A percentile compares a stretch with the other conserved stretches of the same genome.
These are phyloP conservation scores for Podarcis raffonei DNA, from an alignment of 2,113 vertebrate species.

Conservation along the genomic window DNA sequence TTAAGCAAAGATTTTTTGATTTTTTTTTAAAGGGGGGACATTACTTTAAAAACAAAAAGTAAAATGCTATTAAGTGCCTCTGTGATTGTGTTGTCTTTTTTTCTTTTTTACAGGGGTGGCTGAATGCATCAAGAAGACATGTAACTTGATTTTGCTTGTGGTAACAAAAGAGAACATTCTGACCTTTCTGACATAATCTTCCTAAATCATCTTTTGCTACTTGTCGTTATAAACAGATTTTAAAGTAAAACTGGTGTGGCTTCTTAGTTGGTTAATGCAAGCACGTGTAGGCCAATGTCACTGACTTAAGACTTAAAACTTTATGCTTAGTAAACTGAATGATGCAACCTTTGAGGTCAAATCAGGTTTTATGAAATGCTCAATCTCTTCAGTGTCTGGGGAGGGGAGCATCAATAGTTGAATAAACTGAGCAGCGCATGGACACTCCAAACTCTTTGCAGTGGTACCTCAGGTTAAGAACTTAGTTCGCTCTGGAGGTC, in stretches of 20 bases:
- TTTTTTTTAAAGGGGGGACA: too few species aligned
- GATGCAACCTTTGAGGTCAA: neutral
- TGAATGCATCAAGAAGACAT: conserved; percentile 63
- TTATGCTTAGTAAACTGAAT: neutral
- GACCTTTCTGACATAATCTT: conserved; percentile 14
- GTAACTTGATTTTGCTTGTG: conserved; percentile 12
- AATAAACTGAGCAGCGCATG: neutral
- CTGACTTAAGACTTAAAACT: neutral
- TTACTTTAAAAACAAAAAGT: too few species aligned
- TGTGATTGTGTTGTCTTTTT: conserved; percentile 14
- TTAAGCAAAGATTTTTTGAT: too few species aligned
- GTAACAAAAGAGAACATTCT: neutral
- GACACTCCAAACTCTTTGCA: neutral
- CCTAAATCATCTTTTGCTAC: conserved; percentile 44
- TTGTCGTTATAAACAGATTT: conserved; percentile 48
- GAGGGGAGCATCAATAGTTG: neutral
- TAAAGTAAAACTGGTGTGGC: conserved; percentile 39
- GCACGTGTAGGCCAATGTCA: neutral
- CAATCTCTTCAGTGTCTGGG: neutral
- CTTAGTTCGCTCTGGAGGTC: too few species aligned
- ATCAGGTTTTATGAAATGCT: neutral
- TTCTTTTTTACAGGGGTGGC: conserved; percentile 81
- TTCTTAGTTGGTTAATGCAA: neutral
- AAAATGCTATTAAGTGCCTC: too few species aligned
- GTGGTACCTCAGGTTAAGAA: too few species aligned